A percentile compares a stretch with the other conserved stretches of the same genome.
These are phyloP conservation scores for Alcedo quadribrachys DNA, from an alignment of 2,797 vertebrate species.

Conservation along the genomic window DNA sequence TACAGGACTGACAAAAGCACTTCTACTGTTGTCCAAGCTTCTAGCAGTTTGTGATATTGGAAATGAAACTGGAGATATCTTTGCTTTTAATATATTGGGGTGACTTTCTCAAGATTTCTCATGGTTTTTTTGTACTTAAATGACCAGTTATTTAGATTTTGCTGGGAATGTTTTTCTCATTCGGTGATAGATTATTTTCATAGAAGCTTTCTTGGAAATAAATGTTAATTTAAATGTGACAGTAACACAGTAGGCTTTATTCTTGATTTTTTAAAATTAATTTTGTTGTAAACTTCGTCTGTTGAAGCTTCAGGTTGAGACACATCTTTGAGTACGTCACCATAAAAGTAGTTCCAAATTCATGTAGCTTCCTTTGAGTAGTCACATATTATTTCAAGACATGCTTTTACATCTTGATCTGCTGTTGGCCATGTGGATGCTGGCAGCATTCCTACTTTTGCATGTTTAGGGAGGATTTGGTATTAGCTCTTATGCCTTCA, in stretches of 20 bases:
- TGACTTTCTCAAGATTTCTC: background rate
- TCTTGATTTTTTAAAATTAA: background rate
- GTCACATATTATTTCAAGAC: background rate
- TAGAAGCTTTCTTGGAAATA: background rate
- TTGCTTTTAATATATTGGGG: background rate
- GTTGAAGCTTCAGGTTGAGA: background rate
- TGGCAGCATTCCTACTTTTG: slow-evolving; percentile 6
- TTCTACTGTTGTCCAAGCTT: background rate
- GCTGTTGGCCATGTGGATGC: background rate
- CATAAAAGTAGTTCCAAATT: background rate
- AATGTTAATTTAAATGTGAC: background rate
- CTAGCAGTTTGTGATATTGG: background rate
- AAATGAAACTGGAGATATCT: background rate
- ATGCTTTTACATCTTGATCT: background rate
- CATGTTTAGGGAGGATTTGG: background rate
- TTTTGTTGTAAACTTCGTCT: background rate
- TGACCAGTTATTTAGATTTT: background rate
- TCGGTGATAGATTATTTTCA: background rate
- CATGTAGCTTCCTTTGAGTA: background rate
- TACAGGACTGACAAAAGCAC: background rate
- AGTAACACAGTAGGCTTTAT: background rate
- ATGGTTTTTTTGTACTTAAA: background rate
- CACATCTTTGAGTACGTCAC: background rate
- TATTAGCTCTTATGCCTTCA: slow-evolving; percentile 1
- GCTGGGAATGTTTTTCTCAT: background rate